Percentiles rank a stretch among this genome's conserved stretches.
phyloP scores from a whole-genome alignment of 2,797 vertebrate species.

The Macrochelys suwanniensis region DNA sequence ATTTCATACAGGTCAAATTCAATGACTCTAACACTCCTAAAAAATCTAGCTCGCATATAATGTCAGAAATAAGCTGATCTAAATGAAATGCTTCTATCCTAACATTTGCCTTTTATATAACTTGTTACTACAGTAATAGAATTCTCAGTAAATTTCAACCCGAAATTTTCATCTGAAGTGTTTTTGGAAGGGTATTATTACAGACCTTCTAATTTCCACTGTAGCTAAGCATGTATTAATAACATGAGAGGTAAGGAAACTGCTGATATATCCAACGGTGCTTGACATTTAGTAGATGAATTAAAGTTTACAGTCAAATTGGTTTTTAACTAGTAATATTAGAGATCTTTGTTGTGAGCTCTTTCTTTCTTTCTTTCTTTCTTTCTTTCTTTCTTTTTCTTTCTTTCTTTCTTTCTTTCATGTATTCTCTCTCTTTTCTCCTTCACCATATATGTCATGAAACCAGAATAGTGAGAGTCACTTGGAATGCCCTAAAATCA shows the following conservation, averaged over 20 bases:
- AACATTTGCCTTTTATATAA: conserved; percentile 44
- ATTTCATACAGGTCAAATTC: conserved; percentile 45
- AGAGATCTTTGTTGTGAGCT: conserved; percentile 3
- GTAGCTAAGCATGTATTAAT: conserved; percentile 66
- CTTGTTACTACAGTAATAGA: conserved; percentile 56
- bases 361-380: accelerated
- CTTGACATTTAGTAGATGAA: conserved; percentile 71
- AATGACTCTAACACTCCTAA: conserved; percentile 34
- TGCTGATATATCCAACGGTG: conserved; percentile 46
- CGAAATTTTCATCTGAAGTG: conserved; percentile 65
- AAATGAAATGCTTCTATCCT: conserved; percentile 52
- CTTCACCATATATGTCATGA: background rate
- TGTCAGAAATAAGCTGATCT: conserved; percentile 47
- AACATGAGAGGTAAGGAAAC: conserved; percentile 54
- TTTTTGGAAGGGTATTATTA: conserved; percentile 74
- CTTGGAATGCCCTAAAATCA: conserved; percentile 39
- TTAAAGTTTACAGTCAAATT: conserved; percentile 63
- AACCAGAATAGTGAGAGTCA: background rate
- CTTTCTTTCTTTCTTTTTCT: accelerated
- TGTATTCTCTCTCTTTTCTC: background rate
- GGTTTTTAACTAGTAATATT: conserved; percentile 53
- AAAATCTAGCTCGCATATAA: conserved; percentile 36
- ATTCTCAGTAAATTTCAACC: conserved; percentile 72
- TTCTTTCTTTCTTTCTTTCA: accelerated
- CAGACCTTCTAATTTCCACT: conserved; percentile 71